A percentile compares a stretch with the other conserved stretches of the same genome.
phyloP scores from a whole-genome alignment of 2,113 vertebrate genomes.

The Sebastes schlegelii region DNA sequence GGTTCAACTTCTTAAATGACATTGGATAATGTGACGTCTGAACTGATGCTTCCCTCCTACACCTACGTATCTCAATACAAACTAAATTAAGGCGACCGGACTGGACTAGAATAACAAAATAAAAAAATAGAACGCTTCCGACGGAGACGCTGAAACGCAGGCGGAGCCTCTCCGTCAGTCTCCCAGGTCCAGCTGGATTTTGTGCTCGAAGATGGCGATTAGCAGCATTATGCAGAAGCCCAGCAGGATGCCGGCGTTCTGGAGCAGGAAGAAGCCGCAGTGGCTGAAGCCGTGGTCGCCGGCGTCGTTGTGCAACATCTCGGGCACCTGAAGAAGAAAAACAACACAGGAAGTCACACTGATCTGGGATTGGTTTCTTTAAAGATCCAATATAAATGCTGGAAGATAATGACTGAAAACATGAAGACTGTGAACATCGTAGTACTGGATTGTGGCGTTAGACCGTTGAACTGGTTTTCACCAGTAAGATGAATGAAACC shows the following conservation, averaged over 20 bases:
- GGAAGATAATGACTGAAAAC: no score
- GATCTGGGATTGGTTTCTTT: background rate
- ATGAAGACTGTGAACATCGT: no score
- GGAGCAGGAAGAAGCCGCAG: constrained; percentile 95
- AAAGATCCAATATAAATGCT: no score
- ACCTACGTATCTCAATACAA: background rate
- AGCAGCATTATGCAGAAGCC: constrained; percentile 97
- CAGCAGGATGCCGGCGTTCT: constrained; percentile 96
- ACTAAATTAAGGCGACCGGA: background rate
- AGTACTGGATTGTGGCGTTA: no score
- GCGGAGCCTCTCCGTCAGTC: constrained; percentile 73
- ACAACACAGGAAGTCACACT: background rate
- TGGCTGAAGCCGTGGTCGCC: constrained; percentile 96
- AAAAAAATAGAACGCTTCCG: background rate
- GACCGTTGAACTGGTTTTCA: no score
- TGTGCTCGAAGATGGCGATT: constrained; percentile 96
- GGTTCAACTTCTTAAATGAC: background rate
- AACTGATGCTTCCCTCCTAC: background rate
- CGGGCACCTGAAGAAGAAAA: constrained; percentile 87
- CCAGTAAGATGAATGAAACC: no score
- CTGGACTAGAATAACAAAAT: background rate
- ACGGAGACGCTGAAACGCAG: background rate
- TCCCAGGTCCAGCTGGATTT: constrained; percentile 92
- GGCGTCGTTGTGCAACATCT: constrained; percentile 98
- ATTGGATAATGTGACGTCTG: background rate